Evolutionary conservation across 1,140 invertebrate genomes (phyloP), one percentile per base, ranked within the genome.

Genomic region (Drosophila parvula): DNA sequence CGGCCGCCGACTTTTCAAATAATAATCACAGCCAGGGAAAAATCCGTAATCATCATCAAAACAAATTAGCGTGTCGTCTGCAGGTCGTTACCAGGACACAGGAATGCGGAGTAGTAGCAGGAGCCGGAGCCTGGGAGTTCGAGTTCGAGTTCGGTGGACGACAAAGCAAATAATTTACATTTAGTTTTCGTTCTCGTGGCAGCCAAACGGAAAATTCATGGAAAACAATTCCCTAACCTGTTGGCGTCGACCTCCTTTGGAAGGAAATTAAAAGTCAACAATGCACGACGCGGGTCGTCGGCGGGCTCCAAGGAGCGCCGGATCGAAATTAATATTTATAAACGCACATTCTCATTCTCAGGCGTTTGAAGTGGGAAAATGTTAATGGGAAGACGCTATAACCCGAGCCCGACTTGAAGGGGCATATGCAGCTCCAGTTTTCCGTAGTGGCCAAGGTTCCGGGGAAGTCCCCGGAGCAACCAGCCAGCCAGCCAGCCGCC

Each of bases 251-350:
- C 74, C 59, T 60, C 58, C 61, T 53, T 53, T 53, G 30, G 57
- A 56, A 51, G 77, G 71, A 88, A 88, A 88, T 88, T 88, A 88
- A 88, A 89, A 88, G 80, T 89, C 83, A 88, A 88, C 83, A 88
- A 60, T 53, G 65, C 64, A 61, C 57, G 68, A 41, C 55, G 70
- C 50, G 45, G 50, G 36, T 41, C 28, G 30, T 30, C 30, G 47
- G 28, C 27, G 14, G 71, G 50, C 45, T 50, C 53, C n/a, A 41
- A 50, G 44, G 38, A 27, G 45, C 18, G 14, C 56, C 30, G 79
- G 71, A 74, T 83, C 79, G 48, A 88, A 88, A 88, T 88, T 83
- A 88, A 88, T 88, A 88, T 88, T 88, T 83, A 88, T 89, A 89
- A 86, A 88, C 74, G 80, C 81, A 60, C 61, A 62, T 80, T 53